Evolutionary conservation across 2,797 vertebrate genomes (phyloP).

Genomic region (Melanotaenia nigrans): DNA sequence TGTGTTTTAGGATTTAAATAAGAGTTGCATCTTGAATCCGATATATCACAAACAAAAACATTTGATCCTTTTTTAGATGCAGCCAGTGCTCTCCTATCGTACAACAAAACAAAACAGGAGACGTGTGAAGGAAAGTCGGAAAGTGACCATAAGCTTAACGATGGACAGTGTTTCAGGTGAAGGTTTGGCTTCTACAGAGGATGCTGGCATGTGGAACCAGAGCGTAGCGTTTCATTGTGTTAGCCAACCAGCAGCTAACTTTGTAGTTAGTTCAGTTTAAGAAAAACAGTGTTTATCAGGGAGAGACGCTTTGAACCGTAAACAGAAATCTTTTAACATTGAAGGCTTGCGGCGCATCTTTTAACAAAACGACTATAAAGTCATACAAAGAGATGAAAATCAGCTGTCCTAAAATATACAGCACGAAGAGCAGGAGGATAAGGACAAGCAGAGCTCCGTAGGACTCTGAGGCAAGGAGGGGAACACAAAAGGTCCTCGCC

Average conservation of each 20-base stretch:
- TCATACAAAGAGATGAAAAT: slow-evolving; percentile 75
- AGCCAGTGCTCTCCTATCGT: slow-evolving; percentile 60
- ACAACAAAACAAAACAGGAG: slow-evolving; percentile 24
- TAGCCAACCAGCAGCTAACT: slow-evolving; percentile 92
- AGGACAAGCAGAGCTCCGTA: slow-evolving; percentile 40
- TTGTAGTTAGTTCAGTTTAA: slow-evolving; percentile 49
- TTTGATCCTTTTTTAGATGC: slow-evolving; percentile 47
- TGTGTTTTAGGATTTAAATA: neutral
- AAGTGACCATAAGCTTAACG: slow-evolving; percentile 46
- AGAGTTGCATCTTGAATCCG: slow-evolving; percentile 29
- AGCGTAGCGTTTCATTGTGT: slow-evolving; percentile 66
- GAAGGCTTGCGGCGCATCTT: slow-evolving; percentile 24
- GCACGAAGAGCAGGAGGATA: slow-evolving; percentile 60
- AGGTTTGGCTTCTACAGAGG: slow-evolving; percentile 54
- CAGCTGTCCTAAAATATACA: slow-evolving; percentile 78
- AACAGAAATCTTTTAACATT: slow-evolving; percentile 1
- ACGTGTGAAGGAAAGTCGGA: slow-evolving; percentile 28
- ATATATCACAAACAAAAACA: slow-evolving; percentile 37
- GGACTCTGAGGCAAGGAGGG: neutral
- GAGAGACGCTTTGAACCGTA: neutral
- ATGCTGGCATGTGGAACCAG: slow-evolving; percentile 65
- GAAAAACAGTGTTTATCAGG: slow-evolving; percentile 27
- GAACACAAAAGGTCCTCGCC: slow-evolving; percentile 42
- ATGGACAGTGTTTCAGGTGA: slow-evolving; percentile 59
- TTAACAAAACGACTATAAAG: slow-evolving; percentile 65